These are phyloP conservation scores for Aricia artaxerxes DNA, from an alignment of 2,888 invertebrate genomes.

Conservation along the genomic window DNA sequence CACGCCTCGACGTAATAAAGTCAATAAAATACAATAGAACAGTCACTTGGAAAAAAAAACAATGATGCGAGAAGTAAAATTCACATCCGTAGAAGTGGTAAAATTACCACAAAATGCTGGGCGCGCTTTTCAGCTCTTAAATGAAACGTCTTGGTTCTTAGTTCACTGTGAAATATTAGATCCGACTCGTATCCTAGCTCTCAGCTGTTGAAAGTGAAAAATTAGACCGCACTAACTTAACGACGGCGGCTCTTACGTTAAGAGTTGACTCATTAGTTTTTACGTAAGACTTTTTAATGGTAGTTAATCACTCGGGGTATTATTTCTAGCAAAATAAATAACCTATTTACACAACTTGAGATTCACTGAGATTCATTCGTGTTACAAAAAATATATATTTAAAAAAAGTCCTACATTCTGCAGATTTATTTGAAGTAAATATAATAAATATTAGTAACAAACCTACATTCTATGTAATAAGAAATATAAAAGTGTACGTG, in stretches of 20 bases:
- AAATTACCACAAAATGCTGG: neutral
- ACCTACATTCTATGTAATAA: too few species aligned
- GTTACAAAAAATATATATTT: too few species aligned
- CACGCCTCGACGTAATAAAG: too few species aligned
- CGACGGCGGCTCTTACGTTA: neutral
- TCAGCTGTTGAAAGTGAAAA: neutral
- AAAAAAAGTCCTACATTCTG: too few species aligned
- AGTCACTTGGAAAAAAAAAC: too few species aligned
- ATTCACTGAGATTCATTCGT: too few species aligned
- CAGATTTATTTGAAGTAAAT: too few species aligned
- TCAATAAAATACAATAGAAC: too few species aligned
- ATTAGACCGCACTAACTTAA: neutral
- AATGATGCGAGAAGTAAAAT: neutral
- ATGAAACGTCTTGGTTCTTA: conserved; percentile 1
- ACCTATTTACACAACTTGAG: too few species aligned
- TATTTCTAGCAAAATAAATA: too few species aligned
- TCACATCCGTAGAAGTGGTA: neutral
- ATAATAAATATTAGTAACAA: too few species aligned
- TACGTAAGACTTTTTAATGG: neutral
- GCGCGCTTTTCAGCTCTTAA: neutral
- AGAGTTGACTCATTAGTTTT: neutral
- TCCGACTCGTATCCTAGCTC: neutral
- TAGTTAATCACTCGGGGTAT: too few species aligned
- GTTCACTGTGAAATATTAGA: neutral
- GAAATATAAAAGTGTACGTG: neutral